Percentiles rank a stretch among this genome's conserved stretches.
phyloP scores from a whole-genome alignment of 2,888 invertebrate genomes.

The Cynaeus angustus region DNA sequence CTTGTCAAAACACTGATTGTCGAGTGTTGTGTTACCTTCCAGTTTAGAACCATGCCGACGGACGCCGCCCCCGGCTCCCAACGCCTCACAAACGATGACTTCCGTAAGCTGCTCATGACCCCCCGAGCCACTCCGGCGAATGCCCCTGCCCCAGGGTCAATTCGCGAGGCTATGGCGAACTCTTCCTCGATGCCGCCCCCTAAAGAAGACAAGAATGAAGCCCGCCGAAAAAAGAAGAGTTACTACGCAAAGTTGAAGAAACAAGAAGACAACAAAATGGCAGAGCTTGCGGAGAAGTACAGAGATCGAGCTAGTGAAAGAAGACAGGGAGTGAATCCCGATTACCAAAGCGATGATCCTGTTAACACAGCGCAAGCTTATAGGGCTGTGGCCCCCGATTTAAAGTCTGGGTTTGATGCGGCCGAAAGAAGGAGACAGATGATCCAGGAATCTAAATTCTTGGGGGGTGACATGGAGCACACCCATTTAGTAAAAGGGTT shows the following conservation, averaged over 20 bases:
- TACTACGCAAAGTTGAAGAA: conserved; percentile 95
- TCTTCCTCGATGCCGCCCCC: conserved; percentile 66
- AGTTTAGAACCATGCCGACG: conserved; percentile 70
- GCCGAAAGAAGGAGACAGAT: conserved; percentile 95
- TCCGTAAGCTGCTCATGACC: conserved; percentile 95
- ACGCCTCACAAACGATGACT: conserved; percentile 96
- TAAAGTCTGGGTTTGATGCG: conserved; percentile 94
- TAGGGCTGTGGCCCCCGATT: conserved; percentile 95
- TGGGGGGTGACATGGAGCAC: conserved; percentile 99
- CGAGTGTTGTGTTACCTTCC: neutral
- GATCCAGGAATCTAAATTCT: conserved; percentile 99
- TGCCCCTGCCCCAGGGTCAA: conserved; percentile 77
- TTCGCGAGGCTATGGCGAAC: conserved; percentile 82
- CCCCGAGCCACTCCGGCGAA: conserved; percentile 85
- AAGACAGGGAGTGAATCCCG: conserved; percentile 80
- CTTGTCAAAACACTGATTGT: conserved; percentile 2
- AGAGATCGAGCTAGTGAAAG: conserved; percentile 93
- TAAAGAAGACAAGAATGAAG: conserved; percentile 85
- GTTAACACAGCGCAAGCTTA: conserved; percentile 83
- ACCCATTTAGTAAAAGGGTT: conserved; percentile 99
- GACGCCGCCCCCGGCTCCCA: conserved; percentile 80
- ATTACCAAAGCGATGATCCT: conserved; percentile 86
- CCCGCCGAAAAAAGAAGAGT: conserved; percentile 93
- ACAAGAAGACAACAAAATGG: conserved; percentile 95
- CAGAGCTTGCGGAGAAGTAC: conserved; percentile 95